These are phyloP conservation scores for Drosophila leontia DNA, from an alignment of 1,140 invertebrate species.

Conservation along the genomic window DNA sequence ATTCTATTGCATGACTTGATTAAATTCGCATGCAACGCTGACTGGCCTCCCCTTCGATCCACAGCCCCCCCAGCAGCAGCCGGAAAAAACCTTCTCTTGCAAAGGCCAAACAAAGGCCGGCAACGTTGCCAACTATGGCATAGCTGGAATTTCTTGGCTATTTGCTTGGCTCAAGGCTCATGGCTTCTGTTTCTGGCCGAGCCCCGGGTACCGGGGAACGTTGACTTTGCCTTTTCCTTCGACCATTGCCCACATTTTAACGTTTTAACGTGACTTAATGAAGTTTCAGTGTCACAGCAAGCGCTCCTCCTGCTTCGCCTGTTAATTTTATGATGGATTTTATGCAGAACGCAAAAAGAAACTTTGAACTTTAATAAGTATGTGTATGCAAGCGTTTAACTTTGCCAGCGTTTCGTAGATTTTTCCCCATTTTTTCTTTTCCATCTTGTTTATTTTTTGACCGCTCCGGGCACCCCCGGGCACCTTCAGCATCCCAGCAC, in stretches of 20 bases:
- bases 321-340: conserved; percentile 80
- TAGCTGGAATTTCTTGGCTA: conserved; percentile 55
- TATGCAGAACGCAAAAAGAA: conserved; percentile 52
- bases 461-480: not conserved
- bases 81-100: not conserved
- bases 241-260: conserved; percentile 58
- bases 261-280: conserved; percentile 80
- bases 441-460: conserved; percentile 19
- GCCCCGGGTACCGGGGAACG: not conserved
- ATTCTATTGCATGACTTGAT: conserved; percentile 84
- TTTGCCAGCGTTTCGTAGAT: conserved; percentile 60
- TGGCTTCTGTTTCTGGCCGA: conserved; percentile 18
- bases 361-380: conserved; percentile 72
- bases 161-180: conserved; percentile 21
- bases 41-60: conserved; percentile 7
- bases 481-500: not conserved
- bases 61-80: not conserved
- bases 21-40: conserved; percentile 81
- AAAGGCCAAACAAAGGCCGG: conserved; percentile 47
- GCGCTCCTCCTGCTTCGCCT: conserved; percentile 2
- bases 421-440: conserved; percentile 18
- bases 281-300: conserved; percentile 79
- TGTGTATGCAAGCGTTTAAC: conserved; percentile 64
- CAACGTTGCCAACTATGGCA: conserved; percentile 51
- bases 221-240: conserved; percentile 17